These are phyloP conservation scores for Oligia fasciuncula DNA, from an alignment of 2,888 invertebrate genomes.

Conservation along the genomic window DNA sequence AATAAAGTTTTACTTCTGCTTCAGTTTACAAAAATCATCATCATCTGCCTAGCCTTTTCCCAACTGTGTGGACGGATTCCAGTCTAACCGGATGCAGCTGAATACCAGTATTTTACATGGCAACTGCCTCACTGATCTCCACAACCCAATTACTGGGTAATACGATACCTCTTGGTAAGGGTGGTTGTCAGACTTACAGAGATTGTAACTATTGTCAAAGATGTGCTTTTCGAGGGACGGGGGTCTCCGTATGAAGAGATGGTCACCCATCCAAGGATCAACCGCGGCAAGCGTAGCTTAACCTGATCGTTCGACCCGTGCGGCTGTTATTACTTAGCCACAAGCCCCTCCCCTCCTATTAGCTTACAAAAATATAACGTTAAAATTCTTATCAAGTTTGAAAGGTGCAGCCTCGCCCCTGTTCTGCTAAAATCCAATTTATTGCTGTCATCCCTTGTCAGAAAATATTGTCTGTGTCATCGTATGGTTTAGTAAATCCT, in stretches of 20 bases:
- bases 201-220: neutral
- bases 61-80: neutral
- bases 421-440: slow-evolving; percentile 53
- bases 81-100: neutral
- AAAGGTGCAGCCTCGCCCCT: slow-evolving; percentile 26
- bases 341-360: neutral
- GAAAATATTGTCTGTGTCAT: slow-evolving; percentile 36
- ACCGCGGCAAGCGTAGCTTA: neutral
- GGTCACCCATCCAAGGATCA: neutral
- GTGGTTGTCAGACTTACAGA: neutral
- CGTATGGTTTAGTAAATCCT: slow-evolving; percentile 41
- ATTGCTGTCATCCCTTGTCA: slow-evolving; percentile 61
- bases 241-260: too few relatives aligned
- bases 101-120: neutral
- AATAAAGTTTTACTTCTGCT: too few relatives aligned
- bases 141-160: neutral
- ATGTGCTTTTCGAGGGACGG: too few relatives aligned
- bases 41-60: too few relatives aligned
- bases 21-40: too few relatives aligned
- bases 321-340: neutral
- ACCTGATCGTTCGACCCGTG: neutral
- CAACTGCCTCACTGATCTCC: neutral
- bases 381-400: slow-evolving; percentile 14
- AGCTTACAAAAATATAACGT: slow-evolving; percentile 1
- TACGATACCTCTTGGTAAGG: neutral